These are phyloP conservation scores for Pteropus alecto DNA, from an alignment of 2,113 vertebrate species.

Conservation along the genomic window DNA sequence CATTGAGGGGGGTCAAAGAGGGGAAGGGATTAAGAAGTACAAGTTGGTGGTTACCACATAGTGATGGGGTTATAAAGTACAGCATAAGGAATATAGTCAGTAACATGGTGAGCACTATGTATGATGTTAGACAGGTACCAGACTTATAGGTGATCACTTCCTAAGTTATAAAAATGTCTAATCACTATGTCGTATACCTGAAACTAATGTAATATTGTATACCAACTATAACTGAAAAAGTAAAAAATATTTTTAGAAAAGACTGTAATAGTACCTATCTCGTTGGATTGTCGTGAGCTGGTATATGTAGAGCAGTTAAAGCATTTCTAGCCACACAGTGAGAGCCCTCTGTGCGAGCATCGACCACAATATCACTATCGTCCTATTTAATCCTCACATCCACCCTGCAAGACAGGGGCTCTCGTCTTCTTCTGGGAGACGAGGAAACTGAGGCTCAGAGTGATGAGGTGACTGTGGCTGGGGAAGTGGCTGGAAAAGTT, in stretches of 20 bases:
- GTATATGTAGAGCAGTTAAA: background rate
- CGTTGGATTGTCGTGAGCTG: accelerated
- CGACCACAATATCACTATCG: background rate
- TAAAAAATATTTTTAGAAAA: background rate
- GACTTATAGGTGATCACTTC: no score
- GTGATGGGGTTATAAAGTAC: no score
- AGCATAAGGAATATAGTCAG: no score
- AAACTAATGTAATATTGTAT: no score
- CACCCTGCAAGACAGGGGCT: background rate
- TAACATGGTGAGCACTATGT: no score
- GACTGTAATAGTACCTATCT: background rate
- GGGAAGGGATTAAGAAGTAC: no score
- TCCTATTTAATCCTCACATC: background rate
- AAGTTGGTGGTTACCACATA: no score
- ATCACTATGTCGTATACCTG: no score
- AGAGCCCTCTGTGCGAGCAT: background rate
- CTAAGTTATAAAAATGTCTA: no score
- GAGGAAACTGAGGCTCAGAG: background rate
- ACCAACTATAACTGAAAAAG: no score
- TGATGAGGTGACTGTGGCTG: background rate
- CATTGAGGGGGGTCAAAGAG: no score
- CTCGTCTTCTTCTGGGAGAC: background rate
- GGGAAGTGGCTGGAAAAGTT: background rate
- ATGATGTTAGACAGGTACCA: no score
- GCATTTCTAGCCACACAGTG: background rate